Conservation (phyloP, 2,797 vertebrate species). For the Coracias cyanogaster region DNA sequence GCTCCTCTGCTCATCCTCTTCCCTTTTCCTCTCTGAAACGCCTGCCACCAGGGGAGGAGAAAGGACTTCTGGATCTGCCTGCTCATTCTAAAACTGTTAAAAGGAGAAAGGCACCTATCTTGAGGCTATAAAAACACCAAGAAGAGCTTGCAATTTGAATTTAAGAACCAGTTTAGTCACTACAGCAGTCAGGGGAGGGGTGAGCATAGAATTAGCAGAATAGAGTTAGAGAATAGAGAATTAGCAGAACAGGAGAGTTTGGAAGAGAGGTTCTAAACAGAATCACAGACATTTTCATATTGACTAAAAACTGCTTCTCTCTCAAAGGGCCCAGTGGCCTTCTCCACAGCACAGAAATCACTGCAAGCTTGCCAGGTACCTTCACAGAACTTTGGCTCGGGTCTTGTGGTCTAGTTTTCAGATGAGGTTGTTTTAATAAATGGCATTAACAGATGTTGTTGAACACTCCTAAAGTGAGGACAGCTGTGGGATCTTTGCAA, state of each 20-base stretch:
- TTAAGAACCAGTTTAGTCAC: not conserved
- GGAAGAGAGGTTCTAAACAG: not conserved
- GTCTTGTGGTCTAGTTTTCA: not conserved
- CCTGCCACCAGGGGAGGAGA: not conserved
- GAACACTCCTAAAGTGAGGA: not conserved
- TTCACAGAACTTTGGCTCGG: not conserved
- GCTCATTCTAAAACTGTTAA: not conserved
- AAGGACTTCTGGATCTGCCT: not conserved
- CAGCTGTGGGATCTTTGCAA: not conserved
- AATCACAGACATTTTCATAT: not conserved
- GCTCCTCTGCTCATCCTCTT: not conserved
- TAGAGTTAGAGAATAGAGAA: not conserved
- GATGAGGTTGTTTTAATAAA: not conserved
- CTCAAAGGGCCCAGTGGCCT: not conserved
- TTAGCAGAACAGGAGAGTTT: not conserved
- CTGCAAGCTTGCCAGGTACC: not conserved
- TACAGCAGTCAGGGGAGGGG: not conserved
- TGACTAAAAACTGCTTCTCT: not conserved
- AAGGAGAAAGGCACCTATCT: not conserved
- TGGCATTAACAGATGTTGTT: not conserved
- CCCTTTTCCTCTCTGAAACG: not conserved
- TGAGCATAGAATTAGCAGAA: not conserved
- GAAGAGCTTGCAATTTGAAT: not conserved
- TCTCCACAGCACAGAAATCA: not conserved
- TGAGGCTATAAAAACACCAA: not conserved